Base-by-base conservation (phyloP, 1,140 invertebrate genomes). In the Drosophila triauraria region DNA sequence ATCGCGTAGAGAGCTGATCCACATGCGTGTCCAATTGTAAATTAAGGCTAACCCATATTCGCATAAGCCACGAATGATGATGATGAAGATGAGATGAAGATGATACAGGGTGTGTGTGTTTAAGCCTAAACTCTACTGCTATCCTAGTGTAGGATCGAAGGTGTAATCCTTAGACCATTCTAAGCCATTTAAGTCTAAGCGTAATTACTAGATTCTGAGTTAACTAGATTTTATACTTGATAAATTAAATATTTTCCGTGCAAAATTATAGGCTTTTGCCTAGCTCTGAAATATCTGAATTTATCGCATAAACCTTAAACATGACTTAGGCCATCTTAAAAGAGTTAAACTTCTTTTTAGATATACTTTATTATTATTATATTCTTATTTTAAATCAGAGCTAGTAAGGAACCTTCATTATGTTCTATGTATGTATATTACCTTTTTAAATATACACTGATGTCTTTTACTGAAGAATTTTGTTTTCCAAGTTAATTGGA, bases 1-100 rank as follows among this genome's bases (percentile, higher is more conserved):
- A 54, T 54, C 53, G 53, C 65, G 64, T 69, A 87, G 85, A 88
- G 69, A 84, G 80, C 85, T 83, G 85, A 88, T 88, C 85, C 84
- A 90, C 80, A 90, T 88, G 81, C 85, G 82, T 88, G 84, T 88
- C 84, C 84, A 88, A 88, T 74, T 88, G 84, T 88, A 88, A 90
- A 81, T 81, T 88, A 88, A 90, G 81, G 79, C 75, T 90, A 90
- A 74, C 50, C 50, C 67, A 72, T 82, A 77, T 64, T 56, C 57
- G 61, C 74, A 46, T 67, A 83, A 68, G 67, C 67, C 58, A 75
- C 57, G 62, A 56, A 74, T 67, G n/a, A 76, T 59, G 20, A 84
- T 54, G 56, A 53, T 27, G 13, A 51, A 9, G 30, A 53, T 48
- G 50, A 84, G 56, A 53, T 30, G 27, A 32, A 8, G 53, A 54